Conservation (phyloP, 2,797 vertebrate species). For the Enteromius treurensis region DNA sequence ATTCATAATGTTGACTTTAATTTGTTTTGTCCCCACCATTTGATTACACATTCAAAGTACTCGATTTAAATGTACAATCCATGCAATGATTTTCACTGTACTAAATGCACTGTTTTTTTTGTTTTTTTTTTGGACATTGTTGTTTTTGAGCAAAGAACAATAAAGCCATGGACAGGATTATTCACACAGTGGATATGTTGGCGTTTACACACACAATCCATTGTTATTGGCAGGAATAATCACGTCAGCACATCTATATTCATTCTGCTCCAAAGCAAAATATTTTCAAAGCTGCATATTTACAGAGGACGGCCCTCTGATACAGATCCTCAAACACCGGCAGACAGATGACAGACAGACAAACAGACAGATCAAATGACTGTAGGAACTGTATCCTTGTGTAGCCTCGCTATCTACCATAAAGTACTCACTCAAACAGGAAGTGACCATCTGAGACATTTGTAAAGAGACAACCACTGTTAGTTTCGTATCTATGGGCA, state of each 20-base stretch:
- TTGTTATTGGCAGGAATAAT: slow-evolving; percentile 20
- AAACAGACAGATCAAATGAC: background rate
- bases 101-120: background rate
- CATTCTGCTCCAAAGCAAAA: slow-evolving; percentile 18
- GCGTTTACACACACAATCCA: background rate
- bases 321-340: background rate
- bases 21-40: background rate
- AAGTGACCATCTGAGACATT: background rate
- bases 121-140: background rate
- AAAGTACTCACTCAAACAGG: background rate
- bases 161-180: slow-evolving; percentile 13
- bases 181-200: background rate
- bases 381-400: background rate
- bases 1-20: background rate
- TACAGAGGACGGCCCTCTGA: background rate
- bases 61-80: background rate
- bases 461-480: background rate
- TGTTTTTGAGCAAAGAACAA: background rate
- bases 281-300: slow-evolving; percentile 38
- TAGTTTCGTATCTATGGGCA: background rate
- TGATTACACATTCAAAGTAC: background rate
- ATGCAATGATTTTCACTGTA: background rate
- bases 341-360: slow-evolving; percentile 1
- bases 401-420: background rate
- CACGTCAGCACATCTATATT: slow-evolving; percentile 1